Percentiles rank a stretch among this genome's conserved stretches.
These are phyloP conservation scores for Cyprinodon brontotheroides DNA, from an alignment of 2,113 vertebrate species.

Conservation along the genomic window DNA sequence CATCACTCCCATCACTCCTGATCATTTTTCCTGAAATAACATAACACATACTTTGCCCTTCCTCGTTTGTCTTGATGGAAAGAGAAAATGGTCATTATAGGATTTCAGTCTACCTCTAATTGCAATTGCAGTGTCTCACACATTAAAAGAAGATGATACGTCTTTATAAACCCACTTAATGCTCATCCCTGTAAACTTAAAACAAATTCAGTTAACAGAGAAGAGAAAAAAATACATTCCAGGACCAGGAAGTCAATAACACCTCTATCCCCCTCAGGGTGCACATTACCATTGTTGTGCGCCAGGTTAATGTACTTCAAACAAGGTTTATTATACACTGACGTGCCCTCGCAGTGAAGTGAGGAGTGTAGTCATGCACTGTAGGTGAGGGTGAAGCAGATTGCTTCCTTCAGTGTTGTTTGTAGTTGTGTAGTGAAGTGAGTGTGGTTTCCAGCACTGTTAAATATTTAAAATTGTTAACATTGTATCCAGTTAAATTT, in stretches of 20 bases:
- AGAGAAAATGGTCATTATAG: neutral
- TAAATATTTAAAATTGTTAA: neutral
- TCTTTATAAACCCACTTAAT: slow-evolving; percentile 46
- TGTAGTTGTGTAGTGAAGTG: slow-evolving; percentile 9
- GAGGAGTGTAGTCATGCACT: slow-evolving; percentile 39
- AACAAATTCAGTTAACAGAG: slow-evolving; percentile 71
- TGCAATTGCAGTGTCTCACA: slow-evolving; percentile 30
- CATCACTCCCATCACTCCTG: no score
- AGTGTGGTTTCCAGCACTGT: slow-evolving; percentile 10
- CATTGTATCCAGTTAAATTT: neutral
- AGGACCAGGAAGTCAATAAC: slow-evolving; percentile 79
- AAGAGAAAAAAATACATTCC: slow-evolving; percentile 64
- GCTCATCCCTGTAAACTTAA: slow-evolving; percentile 61
- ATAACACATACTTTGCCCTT: neutral
- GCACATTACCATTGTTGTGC: slow-evolving; percentile 78
- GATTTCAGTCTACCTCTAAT: slow-evolving; percentile 1
- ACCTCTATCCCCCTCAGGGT: slow-evolving; percentile 71
- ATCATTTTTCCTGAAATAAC: neutral
- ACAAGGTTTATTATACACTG: slow-evolving; percentile 80
- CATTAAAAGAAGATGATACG: slow-evolving; percentile 31
- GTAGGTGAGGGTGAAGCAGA: slow-evolving; percentile 34
- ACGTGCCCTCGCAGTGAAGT: slow-evolving; percentile 66
- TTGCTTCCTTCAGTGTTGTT: slow-evolving; percentile 25
- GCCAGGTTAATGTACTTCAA: slow-evolving; percentile 81
- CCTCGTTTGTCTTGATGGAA: slow-evolving; percentile 9